Base-by-base conservation (phyloP, 2,888 invertebrate species). In the Heliconius aoede region DNA sequence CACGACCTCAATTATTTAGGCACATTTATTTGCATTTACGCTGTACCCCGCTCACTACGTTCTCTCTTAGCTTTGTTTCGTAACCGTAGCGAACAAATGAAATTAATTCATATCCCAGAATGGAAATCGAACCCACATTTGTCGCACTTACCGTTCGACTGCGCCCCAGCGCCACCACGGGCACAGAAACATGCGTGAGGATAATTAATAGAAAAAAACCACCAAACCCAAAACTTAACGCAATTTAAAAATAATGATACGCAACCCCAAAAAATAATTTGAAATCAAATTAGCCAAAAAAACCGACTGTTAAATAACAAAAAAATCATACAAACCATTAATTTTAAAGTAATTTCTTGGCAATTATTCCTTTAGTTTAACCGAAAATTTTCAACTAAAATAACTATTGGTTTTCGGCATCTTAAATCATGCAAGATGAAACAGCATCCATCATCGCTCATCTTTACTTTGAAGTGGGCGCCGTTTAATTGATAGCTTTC, bases 401-500 rank as follows among this genome's bases (percentile, higher is more conserved):
- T 72, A 72, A 79, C 74, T 73, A 79, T 74, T 79, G 74, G 77
- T 55, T 60, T 72, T 72, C 58, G 60, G 60, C 62, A 36, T 72
- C 68, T 62, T 30, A 61, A 69, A 72, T 78, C 73, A 72, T 74
- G 74, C 72, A 73, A 76, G 69, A 76, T 76, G 72, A 86, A 86
- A 87, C 86, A 83, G 85, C 55, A 69, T 83, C 82, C 64, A 76
- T 82, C 86, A 88, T 87, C 85, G 83, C 86, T 87, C 87, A 86
- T 81, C 60, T 78, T 79, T 78, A 74, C 83, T 87, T 86, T 85
- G 86, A 86, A 74, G 80, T 28, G 76, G 92, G 93, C 93, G 93
- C 92, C 94, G 85, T 81, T 86, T 93, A 94, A 93, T 93, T 92
- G 90, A 91, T 93, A 91, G 92, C 89, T 90, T 85, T 83, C 82